Evolutionary conservation across 2,888 invertebrate species (phyloP).

Genomic region (Melieria crassipennis): DNA sequence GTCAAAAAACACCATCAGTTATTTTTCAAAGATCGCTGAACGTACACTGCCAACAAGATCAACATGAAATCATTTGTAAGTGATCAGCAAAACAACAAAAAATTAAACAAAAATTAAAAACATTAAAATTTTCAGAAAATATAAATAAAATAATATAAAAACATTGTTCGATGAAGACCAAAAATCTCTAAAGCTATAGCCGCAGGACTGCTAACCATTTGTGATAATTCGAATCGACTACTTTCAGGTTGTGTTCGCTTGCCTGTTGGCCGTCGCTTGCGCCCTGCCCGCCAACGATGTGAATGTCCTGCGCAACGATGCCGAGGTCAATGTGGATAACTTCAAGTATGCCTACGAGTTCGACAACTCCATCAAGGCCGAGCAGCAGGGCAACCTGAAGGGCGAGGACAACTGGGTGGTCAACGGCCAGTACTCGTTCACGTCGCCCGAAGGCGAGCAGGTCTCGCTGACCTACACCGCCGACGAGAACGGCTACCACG

Average conservation of each 20-base stretch:
- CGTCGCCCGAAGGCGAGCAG: conserved; percentile 54
- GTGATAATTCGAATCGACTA: conserved; percentile 1
- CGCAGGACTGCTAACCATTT: background rate
- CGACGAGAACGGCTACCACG: conserved; percentile 52
- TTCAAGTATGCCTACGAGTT: conserved; percentile 51
- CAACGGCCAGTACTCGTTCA: conserved; percentile 36
- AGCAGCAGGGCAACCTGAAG: conserved; percentile 48
- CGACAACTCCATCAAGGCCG: conserved; percentile 48
- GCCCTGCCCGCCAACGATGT: conserved; percentile 49
- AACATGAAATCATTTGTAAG: conserved; percentile 46
- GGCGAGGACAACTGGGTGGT: conserved; percentile 43
- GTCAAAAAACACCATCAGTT: conserved; percentile 40
- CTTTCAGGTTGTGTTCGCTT: conserved; percentile 54
- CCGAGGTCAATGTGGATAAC: conserved; percentile 49
- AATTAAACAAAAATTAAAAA: too few species aligned
- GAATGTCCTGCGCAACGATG: conserved; percentile 45
- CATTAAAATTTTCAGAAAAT: too few species aligned
- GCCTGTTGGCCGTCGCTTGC: conserved; percentile 50
- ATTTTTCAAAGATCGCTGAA: conserved; percentile 29
- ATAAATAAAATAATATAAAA: too few species aligned
- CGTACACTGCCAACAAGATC: conserved; percentile 18
- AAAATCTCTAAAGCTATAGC: too few species aligned
- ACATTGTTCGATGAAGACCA: too few species aligned
- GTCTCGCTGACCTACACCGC: conserved; percentile 46
- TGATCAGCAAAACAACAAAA: conserved; percentile 4